Evolutionary conservation across 1,140 invertebrate species (phyloP).

Genomic region (Diploscapter pachys): DNA sequence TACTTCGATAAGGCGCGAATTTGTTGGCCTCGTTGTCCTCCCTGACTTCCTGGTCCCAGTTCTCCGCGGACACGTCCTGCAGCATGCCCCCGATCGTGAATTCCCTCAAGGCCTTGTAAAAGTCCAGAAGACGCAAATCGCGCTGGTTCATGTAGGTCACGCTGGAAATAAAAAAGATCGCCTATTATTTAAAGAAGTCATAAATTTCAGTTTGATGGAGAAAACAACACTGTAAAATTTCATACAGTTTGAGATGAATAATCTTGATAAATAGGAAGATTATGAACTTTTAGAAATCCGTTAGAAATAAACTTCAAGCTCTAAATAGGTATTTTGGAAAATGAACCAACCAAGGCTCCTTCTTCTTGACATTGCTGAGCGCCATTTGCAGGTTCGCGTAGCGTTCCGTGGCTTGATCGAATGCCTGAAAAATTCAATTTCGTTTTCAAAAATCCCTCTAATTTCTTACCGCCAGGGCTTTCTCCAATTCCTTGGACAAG

Average conservation of each 20-base stretch:
- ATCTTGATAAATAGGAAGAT: no score
- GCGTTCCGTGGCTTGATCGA: background rate
- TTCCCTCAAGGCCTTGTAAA: conserved; percentile 98
- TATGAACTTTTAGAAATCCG: no score
- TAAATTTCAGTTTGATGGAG: background rate
- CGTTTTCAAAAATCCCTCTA: background rate
- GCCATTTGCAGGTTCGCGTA: conserved; percentile 8
- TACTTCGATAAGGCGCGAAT: no score
- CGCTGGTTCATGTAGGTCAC: conserved; percentile 89
- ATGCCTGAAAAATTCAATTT: conserved; percentile 4
- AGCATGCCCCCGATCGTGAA: conserved; percentile 97
- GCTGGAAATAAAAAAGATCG: conserved; percentile 63
- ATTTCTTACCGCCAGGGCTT: background rate
- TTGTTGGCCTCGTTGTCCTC: no score
- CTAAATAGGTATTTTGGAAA: no score
- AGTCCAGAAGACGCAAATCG: conserved; percentile 93
- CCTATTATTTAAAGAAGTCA: background rate
- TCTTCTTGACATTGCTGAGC: conserved; percentile 17
- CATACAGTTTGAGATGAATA: no score
- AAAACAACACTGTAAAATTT: no score
- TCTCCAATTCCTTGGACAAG: background rate
- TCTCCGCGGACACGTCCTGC: conserved; percentile 85
- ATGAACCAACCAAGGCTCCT: background rate
- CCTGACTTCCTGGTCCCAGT: conserved; percentile 87
- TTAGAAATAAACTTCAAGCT: no score